Evolutionary conservation across 1,140 invertebrate genomes (phyloP).

Genomic region (Diachasma alloeum): DNA sequence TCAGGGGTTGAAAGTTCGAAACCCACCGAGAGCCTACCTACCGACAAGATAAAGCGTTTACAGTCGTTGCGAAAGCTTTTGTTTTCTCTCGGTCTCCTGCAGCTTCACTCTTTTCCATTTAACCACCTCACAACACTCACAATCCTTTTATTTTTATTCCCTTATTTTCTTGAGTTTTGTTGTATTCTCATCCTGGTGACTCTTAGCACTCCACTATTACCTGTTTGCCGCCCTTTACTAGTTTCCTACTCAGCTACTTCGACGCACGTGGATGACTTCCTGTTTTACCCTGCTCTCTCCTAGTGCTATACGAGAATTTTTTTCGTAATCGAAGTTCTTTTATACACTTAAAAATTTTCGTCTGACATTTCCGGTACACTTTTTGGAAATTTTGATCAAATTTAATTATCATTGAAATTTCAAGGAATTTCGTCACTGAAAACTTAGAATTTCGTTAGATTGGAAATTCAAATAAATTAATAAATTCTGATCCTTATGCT

Average conservation of each 20-base stretch:
- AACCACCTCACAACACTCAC: constrained; percentile 22
- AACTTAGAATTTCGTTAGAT: no score
- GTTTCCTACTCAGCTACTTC: background rate
- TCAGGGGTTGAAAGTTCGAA: constrained; percentile 18
- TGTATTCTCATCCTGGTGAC: background rate
- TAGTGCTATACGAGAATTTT: no score
- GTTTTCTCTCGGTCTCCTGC: background rate
- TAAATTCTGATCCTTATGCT: no score
- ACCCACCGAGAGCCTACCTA: background rate
- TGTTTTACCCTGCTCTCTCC: no score
- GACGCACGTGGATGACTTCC: background rate
- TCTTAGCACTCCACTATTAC: background rate
- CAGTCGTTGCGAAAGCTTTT: constrained; percentile 1
- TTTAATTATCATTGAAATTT: no score
- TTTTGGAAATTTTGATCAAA: no score
- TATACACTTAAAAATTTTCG: no score
- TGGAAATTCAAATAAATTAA: no score
- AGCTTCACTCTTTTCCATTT: constrained; percentile 15
- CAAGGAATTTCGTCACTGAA: no score
- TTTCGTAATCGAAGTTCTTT: no score
- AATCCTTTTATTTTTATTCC: background rate
- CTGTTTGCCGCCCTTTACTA: background rate
- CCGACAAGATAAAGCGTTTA: constrained; percentile 34
- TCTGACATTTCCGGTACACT: no score
- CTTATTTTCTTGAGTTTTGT: background rate